These are phyloP conservation scores for Camponotus vicinus DNA, from an alignment of 1,140 invertebrate species.

Conservation along the genomic window DNA sequence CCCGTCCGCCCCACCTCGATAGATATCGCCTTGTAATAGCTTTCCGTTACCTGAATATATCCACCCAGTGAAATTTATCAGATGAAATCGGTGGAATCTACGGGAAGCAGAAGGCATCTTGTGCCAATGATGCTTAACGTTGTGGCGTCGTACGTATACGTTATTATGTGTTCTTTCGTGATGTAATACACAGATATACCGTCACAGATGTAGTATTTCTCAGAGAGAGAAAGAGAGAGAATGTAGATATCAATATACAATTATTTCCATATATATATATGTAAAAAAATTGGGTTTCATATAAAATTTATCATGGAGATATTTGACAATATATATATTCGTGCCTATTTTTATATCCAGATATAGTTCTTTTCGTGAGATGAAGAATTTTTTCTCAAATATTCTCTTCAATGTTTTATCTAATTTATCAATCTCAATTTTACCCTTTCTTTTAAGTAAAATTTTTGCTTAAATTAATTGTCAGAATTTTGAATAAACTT, in stretches of 20 bases:
- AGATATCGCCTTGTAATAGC: slow-evolving; percentile 86
- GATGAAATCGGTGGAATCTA: slow-evolving; percentile 50
- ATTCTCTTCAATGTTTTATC: background rate
- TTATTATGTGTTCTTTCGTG: background rate
- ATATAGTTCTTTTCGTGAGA: too few species aligned
- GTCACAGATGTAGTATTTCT: background rate
- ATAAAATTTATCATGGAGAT: background rate
- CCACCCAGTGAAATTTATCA: slow-evolving; percentile 76
- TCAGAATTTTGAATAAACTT: background rate
- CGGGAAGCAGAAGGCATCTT: background rate
- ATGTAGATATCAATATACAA: background rate
- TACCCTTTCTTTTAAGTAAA: background rate
- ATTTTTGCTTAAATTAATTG: background rate
- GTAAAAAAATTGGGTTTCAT: background rate
- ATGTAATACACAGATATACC: background rate
- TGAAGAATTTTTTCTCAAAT: background rate
- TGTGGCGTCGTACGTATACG: background rate
- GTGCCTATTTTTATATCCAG: too few species aligned
- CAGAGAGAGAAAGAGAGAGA: too few species aligned
- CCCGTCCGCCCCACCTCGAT: slow-evolving; percentile 82
- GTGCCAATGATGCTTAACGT: slow-evolving; percentile 36
- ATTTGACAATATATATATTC: background rate
- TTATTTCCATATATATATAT: background rate
- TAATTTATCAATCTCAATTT: background rate
- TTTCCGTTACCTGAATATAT: slow-evolving; percentile 86